Percentiles rank a stretch among this genome's conserved stretches.
Conservation (phyloP, 23 tunicate genomes). For the Aplidium turbinatum region DNA sequence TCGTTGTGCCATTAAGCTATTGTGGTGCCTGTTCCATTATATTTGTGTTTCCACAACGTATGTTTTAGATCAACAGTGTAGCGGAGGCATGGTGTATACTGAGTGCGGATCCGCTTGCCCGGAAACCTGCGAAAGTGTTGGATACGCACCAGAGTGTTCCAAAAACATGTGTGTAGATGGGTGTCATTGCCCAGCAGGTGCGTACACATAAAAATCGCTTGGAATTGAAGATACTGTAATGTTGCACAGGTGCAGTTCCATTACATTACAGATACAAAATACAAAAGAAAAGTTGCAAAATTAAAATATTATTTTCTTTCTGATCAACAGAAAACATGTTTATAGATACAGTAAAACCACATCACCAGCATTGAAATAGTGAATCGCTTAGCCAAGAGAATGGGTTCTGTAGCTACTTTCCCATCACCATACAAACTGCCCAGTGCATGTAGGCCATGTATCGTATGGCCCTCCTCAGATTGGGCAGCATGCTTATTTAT, state of each 20-base stretch:
- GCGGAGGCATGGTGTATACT: conserved; percentile 71
- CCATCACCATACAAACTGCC: too few species aligned
- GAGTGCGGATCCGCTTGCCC: conserved; percentile 85
- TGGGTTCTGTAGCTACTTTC: too few species aligned
- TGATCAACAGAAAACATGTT: too few species aligned
- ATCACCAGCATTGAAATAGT: background rate
- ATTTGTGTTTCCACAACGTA: too few species aligned
- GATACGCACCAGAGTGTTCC: conserved; percentile 42
- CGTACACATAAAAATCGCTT: too few species aligned
- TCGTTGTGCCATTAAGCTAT: background rate
- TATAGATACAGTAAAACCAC: too few species aligned
- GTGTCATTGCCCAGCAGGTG: conserved; percentile 89
- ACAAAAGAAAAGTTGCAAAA: too few species aligned
- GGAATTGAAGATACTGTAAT: too few species aligned
- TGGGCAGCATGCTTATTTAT: background rate
- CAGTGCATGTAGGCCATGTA: too few species aligned
- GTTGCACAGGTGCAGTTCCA: conserved; percentile 4
- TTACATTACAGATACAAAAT: background rate
- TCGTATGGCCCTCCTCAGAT: too few species aligned
- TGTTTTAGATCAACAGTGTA: conserved; percentile 47
- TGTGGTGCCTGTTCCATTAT: background rate
- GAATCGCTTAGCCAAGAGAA: background rate
- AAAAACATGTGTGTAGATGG: conserved; percentile 79
- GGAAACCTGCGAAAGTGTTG: conserved; percentile 60
- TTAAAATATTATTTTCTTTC: too few species aligned